Conservation (phyloP, 2,888 invertebrate species). For the Agriotes lineatus region DNA sequence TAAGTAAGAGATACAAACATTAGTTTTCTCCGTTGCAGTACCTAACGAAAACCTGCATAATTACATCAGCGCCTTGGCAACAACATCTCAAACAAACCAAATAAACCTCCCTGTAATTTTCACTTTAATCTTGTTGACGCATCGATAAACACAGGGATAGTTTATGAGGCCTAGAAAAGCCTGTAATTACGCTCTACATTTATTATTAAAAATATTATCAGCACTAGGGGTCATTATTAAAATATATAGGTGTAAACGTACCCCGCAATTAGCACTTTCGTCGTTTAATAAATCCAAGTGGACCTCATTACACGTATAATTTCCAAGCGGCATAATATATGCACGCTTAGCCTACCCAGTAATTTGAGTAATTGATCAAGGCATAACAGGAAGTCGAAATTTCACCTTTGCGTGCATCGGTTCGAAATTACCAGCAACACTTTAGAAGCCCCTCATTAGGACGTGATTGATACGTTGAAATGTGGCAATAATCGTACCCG, state of each 20-base stretch:
- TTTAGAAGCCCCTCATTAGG: neutral
- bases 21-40: no score
- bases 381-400: constrained; percentile 1
- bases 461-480: no score
- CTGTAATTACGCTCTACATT: constrained; percentile 20
- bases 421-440: neutral
- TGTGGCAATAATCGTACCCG: no score
- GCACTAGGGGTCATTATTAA: constrained; percentile 16
- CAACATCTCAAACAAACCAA: no score
- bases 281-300: constrained; percentile 35
- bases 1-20: no score
- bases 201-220: constrained; percentile 30
- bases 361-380: constrained; percentile 22
- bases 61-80: no score
- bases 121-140: constrained; percentile 2
- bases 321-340: constrained; percentile 3
- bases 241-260: constrained; percentile 33
- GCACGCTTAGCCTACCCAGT: constrained; percentile 12
- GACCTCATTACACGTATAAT: constrained; percentile 11
- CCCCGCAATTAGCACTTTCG: constrained; percentile 41
- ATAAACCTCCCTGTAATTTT: neutral
- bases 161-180: constrained; percentile 16
- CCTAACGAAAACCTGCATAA: no score
- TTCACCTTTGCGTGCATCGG: neutral
- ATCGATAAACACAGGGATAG: constrained; percentile 15